phyloP scores from a whole-genome alignment of 2,888 invertebrate species.

The Standfussiana lucernea region DNA sequence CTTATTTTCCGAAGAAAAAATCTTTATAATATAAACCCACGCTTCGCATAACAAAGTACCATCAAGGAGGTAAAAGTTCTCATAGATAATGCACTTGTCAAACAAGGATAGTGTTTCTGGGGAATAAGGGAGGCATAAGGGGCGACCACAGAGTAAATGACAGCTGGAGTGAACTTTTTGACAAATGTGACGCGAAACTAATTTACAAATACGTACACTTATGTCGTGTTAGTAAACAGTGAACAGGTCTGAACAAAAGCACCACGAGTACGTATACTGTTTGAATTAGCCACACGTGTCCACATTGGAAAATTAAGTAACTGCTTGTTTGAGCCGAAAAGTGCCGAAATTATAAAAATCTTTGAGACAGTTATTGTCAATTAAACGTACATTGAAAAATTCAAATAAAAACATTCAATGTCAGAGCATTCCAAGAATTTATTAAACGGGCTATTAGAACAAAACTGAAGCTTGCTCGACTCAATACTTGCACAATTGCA shows the following conservation, averaged over 20 bases:
- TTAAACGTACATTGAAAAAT: not conserved
- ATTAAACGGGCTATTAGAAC: not conserved
- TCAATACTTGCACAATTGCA: too few species aligned
- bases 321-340: too few species aligned
- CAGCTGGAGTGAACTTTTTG: not conserved
- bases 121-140: not conserved
- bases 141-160: constrained; percentile 8
- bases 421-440: not conserved
- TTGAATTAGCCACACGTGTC: not conserved
- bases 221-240: not conserved
- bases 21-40: not conserved
- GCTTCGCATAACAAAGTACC: constrained; percentile 2
- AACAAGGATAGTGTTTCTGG: constrained; percentile 15
- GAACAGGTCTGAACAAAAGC: not conserved
- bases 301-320: not conserved
- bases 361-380: not conserved
- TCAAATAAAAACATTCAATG: not conserved
- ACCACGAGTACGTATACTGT: not conserved
- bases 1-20: constrained; percentile 1
- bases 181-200: not conserved
- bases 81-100: constrained; percentile 40
- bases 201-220: not conserved
- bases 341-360: not conserved
- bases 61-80: constrained; percentile 11
- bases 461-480: not conserved